Evolutionary conservation across 2,797 vertebrate species (phyloP).

Genomic region (Simalia tracyae): DNA sequence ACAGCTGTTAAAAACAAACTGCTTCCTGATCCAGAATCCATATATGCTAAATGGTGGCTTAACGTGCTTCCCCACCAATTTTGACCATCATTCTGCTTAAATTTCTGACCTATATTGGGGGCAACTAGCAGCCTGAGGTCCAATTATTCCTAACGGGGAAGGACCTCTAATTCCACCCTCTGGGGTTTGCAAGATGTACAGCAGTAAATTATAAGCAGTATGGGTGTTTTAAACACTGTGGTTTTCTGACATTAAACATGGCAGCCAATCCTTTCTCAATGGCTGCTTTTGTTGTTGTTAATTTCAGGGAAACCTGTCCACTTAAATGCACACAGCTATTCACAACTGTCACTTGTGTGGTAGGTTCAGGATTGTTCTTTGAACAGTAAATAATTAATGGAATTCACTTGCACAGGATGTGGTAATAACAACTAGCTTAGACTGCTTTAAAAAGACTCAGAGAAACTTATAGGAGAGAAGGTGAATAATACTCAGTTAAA

Average conservation of each 20-base stretch:
- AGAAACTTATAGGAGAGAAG: background rate
- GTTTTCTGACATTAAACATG: background rate
- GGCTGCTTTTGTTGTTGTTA: background rate
- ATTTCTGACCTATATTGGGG: background rate
- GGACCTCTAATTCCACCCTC: background rate
- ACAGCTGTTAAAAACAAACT: background rate
- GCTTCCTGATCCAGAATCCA: background rate
- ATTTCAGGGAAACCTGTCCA: background rate
- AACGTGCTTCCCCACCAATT: background rate
- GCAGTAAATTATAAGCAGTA: background rate
- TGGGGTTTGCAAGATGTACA: background rate
- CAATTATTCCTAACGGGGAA: background rate
- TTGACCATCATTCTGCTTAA: background rate
- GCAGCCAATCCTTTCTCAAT: background rate
- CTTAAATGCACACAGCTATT: background rate
- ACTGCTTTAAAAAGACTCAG: background rate
- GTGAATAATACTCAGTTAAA: background rate
- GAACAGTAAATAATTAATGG: background rate
- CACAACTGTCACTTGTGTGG: background rate
- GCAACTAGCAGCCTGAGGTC: background rate
- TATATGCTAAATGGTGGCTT: background rate
- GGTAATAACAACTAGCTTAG: background rate
- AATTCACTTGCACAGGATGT: background rate
- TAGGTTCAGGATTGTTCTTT: background rate
- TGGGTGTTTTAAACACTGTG: background rate